Percentiles rank a stretch among this genome's conserved stretches.
Conservation (phyloP, 2,113 vertebrate genomes). For the Poeciliopsis prolifica region DNA sequence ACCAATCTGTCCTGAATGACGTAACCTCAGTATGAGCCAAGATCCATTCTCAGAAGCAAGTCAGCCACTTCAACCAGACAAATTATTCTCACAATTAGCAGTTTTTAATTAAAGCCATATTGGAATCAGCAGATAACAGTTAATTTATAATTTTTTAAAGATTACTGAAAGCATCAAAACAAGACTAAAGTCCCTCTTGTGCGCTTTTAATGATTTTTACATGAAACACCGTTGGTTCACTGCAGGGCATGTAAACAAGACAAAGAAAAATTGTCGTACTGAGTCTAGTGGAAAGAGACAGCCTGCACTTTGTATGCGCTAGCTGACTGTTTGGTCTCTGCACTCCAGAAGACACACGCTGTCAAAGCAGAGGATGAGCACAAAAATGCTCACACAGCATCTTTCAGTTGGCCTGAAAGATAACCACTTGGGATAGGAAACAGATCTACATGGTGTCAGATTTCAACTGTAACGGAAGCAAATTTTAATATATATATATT, state of each 20-base stretch:
- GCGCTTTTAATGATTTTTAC: neutral
- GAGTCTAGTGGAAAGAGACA: conserved; percentile 7
- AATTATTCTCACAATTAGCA: neutral
- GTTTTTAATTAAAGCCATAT: neutral
- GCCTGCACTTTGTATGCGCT: neutral
- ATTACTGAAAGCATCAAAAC: neutral
- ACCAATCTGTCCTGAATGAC: conserved; percentile 48
- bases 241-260: neutral
- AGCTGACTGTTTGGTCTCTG: conserved; percentile 21
- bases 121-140: neutral
- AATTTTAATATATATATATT: conserved; percentile 1
- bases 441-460: conserved; percentile 55
- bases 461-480: conserved; percentile 57
- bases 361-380: conserved; percentile 51
- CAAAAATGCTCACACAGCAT: conserved; percentile 65
- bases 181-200: neutral
- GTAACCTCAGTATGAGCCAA: conserved; percentile 14
- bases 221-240: neutral
- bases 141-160: neutral
- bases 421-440: conserved; percentile 73
- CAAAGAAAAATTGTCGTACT: neutral
- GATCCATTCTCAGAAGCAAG: conserved; percentile 15
- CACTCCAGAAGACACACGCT: conserved; percentile 22
- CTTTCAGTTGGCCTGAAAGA: conserved; percentile 57
- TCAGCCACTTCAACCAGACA: neutral